Evolutionary conservation across 2,888 invertebrate species (phyloP), one percentile per base, ranked within the genome.

Genomic region (Cacoxenus indagator): DNA sequence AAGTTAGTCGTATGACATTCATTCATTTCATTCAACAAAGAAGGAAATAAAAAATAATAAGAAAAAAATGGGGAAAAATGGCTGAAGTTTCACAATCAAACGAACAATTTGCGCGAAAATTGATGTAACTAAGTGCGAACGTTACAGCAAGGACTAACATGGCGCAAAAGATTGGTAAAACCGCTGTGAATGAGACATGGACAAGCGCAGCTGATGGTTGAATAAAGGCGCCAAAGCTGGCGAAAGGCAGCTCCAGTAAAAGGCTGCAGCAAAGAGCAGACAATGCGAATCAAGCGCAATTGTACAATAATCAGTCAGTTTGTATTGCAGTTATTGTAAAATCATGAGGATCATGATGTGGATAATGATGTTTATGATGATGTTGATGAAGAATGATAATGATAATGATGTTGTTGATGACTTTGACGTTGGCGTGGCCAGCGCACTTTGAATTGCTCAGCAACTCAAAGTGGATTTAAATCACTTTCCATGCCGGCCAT

Each of bases 61-160:
- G 26, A 27, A 11, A 9, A 55, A 55, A 55, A 55, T 26, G 26
- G 8, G 26, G 4, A 59, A 29, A 51, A 51, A 9, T 19, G 19
- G 22, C 45, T 62, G 4, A 62, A 62, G 45, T 26, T 51, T 4
- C 17, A 51, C 17, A 24, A 62, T 62, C 45, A 22, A 62, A 45
- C 19, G 57, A 62, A 45, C 61, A 62, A 62, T 57, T 57, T 57
- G 29, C 61, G 61, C 26, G 61, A 62, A 62, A 62, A 62, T 62
- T 62, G 61, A 62, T n/a, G 45, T 62, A 62, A 62, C 61, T 43
- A 62, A 62, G 61, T 45, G 61, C 9, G 19, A 62, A 45, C 43
- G 37, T 37, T 9, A 62, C 1, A 43, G 31, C 19, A 31, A 59
- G 22, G 22, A 22, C 48, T 22, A 31, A 29, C 17, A 59, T n/a